Conservation (phyloP, 1,140 invertebrate species). For the Asobara japonica region DNA sequence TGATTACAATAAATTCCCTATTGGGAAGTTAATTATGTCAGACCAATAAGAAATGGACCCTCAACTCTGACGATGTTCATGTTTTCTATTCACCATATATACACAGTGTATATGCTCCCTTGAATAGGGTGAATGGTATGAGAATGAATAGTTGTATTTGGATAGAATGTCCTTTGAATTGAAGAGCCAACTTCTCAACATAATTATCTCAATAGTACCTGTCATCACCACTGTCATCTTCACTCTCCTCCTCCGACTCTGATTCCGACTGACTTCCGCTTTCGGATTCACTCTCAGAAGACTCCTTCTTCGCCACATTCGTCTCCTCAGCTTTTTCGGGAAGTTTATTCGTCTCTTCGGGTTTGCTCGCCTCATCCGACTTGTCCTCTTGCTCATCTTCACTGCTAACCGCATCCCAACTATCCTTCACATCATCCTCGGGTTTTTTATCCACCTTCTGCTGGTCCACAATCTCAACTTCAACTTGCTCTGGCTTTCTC, state of each 20-base stretch:
- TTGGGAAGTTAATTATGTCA: too few relatives aligned
- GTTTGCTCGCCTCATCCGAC: slow-evolving; percentile 51
- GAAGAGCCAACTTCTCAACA: too few relatives aligned
- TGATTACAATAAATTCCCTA: too few relatives aligned
- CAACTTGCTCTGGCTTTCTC: slow-evolving; percentile 64
- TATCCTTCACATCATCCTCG: slow-evolving; percentile 77
- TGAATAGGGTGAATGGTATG: too few relatives aligned
- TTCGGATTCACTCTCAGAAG: slow-evolving; percentile 68
- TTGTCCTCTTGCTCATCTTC: slow-evolving; percentile 69
- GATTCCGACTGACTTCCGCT: slow-evolving; percentile 65
- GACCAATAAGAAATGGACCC: too few relatives aligned
- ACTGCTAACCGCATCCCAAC: slow-evolving; percentile 83
- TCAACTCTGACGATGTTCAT: too few relatives aligned
- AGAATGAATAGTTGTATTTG: too few relatives aligned
- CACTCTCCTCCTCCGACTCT: slow-evolving; percentile 70
- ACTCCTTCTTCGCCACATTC: slow-evolving; percentile 63
- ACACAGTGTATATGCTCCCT: too few relatives aligned
- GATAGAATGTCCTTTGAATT: too few relatives aligned
- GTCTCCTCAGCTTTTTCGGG: slow-evolving; percentile 34
- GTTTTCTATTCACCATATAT: too few relatives aligned
- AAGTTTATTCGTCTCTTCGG: slow-evolving; percentile 41
- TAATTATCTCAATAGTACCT: too few relatives aligned
- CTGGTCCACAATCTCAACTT: slow-evolving; percentile 71
- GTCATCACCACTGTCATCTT: slow-evolving; percentile 63
- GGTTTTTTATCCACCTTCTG: slow-evolving; percentile 32